A percentile compares a stretch with the other conserved stretches of the same genome.
Evolutionary conservation across 2,888 invertebrate genomes (phyloP).

Genomic region (Seira musarum): DNA sequence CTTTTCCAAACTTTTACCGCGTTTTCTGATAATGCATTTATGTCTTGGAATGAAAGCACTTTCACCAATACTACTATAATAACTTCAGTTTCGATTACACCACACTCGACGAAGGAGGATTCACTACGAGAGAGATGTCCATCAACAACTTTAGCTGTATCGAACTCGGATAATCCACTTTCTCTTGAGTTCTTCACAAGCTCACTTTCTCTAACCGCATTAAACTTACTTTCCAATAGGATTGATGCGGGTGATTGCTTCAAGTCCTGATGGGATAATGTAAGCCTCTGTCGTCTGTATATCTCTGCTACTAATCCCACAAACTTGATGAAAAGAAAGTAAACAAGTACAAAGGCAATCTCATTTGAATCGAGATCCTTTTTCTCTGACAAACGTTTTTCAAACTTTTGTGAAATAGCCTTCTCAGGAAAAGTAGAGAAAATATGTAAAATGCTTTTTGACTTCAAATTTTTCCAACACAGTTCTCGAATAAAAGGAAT

Average conservation of each 20-base stretch:
- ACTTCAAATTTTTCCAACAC: too few relatives aligned
- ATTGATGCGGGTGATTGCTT: background rate
- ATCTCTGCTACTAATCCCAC: background rate
- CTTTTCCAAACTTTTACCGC: constrained; percentile 19
- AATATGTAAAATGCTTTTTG: too few relatives aligned
- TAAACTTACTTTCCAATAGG: too few relatives aligned
- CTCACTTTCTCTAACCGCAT: too few relatives aligned
- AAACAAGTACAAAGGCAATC: background rate
- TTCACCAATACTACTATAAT: background rate
- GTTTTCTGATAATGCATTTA: constrained; percentile 1
- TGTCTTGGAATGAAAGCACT: constrained; percentile 5
- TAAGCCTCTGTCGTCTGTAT: background rate
- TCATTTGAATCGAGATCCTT: background rate
- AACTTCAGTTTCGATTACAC: background rate
- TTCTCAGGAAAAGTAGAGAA: too few relatives aligned
- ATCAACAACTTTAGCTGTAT: background rate
- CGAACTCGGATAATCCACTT: constrained; percentile 3
- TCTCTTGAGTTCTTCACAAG: background rate
- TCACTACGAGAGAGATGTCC: background rate
- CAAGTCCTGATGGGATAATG: background rate
- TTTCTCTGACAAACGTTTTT: background rate
- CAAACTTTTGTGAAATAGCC: too few relatives aligned
- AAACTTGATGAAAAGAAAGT: background rate
- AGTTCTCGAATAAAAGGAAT: too few relatives aligned
- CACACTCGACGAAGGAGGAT: background rate